Evolutionary conservation across 2,888 invertebrate genomes (phyloP).

Genomic region (Ischnus inquisitorius): DNA sequence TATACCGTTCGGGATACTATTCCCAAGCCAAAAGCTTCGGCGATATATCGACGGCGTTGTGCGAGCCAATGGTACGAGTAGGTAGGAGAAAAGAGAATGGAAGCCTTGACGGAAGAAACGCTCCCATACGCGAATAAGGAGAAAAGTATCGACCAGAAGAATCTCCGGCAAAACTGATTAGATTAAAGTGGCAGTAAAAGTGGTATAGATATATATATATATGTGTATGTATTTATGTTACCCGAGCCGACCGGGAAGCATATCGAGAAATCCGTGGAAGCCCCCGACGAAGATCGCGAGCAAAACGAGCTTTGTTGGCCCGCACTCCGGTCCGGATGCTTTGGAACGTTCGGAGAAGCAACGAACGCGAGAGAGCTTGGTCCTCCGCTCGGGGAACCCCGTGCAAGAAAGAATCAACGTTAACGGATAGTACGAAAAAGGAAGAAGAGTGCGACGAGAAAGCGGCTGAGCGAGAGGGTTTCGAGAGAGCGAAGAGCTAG

Average conservation of each 20-base stretch:
- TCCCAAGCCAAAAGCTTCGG: constrained; percentile 46
- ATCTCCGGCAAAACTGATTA: constrained; percentile 47
- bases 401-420: not conserved
- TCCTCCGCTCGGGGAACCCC: constrained; percentile 11
- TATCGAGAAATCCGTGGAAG: not conserved
- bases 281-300: constrained; percentile 21
- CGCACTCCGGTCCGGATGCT: not conserved
- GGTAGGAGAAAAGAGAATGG: constrained; percentile 31
- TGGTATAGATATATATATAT: constrained; percentile 40
- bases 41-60: constrained; percentile 49
- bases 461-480: not conserved
- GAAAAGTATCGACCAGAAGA: constrained; percentile 20
- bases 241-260: constrained; percentile 2
- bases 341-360: not conserved
- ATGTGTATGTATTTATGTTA: not conserved
- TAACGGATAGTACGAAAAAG: not conserved
- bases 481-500: not conserved
- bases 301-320: constrained; percentile 3
- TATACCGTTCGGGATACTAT: constrained; percentile 6
- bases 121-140: not conserved
- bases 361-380: not conserved
- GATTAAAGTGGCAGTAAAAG: constrained; percentile 30
- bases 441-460: constrained; percentile 29
- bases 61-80: constrained; percentile 29
- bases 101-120: not conserved